These are phyloP conservation scores for Limenitis arthemis DNA, from an alignment of 2,888 invertebrate genomes.

Conservation along the genomic window DNA sequence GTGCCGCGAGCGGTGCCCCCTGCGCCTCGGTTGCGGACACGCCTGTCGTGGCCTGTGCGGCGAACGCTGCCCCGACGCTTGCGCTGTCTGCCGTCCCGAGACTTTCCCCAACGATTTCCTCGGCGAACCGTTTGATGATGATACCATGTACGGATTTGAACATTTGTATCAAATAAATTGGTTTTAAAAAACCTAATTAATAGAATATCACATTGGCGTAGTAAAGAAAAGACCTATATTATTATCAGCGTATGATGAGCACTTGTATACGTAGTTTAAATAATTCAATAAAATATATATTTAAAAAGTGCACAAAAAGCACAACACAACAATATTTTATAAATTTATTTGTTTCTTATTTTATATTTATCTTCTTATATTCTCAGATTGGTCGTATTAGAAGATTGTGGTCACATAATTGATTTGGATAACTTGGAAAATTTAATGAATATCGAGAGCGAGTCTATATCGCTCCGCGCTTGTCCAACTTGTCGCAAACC, in stretches of 20 bases:
- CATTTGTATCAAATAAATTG: neutral
- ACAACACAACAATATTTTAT: too few relatives aligned
- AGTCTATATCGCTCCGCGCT: conserved; percentile 40
- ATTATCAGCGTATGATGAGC: too few relatives aligned
- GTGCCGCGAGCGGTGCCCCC: conserved; percentile 53
- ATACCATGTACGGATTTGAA: conserved; percentile 49
- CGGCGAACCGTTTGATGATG: conserved; percentile 54
- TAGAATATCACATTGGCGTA: too few relatives aligned
- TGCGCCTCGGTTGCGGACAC: conserved; percentile 67
- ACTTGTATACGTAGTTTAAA: too few relatives aligned
- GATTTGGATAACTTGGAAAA: conserved; percentile 59
- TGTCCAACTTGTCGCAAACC: conserved; percentile 75
- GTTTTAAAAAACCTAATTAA: too few relatives aligned
- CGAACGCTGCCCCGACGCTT: conserved; percentile 76
- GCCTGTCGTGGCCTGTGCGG: conserved; percentile 80
- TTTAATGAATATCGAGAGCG: conserved; percentile 45
- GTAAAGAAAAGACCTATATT: too few relatives aligned
- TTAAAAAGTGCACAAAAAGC: too few relatives aligned
- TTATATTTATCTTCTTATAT: neutral
- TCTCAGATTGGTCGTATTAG: conserved; percentile 64
- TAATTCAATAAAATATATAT: too few relatives aligned
- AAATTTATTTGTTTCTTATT: too few relatives aligned
- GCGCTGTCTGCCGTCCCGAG: conserved; percentile 70
- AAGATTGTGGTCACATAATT: conserved; percentile 66
- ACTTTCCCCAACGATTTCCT: conserved; percentile 54